Evolutionary conservation across 2,888 invertebrate species (phyloP).

Genomic region (Lepidochitona cinerea): DNA sequence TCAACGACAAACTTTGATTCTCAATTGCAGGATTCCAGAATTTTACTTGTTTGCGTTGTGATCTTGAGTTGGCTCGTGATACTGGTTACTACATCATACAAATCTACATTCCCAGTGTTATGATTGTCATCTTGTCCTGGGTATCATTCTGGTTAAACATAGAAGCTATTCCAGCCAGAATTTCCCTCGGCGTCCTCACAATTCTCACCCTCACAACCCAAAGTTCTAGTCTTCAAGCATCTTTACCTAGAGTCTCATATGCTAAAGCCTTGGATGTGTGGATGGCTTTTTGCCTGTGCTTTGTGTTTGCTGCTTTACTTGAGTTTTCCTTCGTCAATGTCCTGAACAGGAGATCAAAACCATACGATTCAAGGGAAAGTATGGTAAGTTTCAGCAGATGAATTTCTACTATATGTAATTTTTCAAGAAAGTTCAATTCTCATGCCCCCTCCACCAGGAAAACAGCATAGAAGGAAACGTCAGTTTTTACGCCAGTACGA

Average conservation of each 20-base stretch:
- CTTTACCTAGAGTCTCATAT: background rate
- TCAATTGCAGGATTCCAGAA: background rate
- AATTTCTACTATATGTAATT: too few relatives aligned
- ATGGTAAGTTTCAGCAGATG: too few relatives aligned
- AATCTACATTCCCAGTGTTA: background rate
- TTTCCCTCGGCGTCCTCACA: background rate
- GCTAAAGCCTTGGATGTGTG: background rate
- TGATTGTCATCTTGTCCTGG: slow-evolving; percentile 1
- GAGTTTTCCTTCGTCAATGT: background rate
- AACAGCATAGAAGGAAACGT: too few relatives aligned
- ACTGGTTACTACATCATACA: background rate
- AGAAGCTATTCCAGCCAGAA: background rate
- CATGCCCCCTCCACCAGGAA: too few relatives aligned
- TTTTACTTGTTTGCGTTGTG: background rate
- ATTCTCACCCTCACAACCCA: background rate
- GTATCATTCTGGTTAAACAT: background rate
- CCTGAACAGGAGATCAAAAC: background rate
- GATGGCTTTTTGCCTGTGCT: background rate
- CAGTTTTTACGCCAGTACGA: too few relatives aligned
- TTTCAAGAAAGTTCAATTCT: too few relatives aligned
- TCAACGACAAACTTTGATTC: too few relatives aligned
- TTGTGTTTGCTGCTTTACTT: background rate
- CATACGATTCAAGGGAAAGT: background rate
- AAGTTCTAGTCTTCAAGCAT: background rate
- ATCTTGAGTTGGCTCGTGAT: background rate